Base-by-base conservation (phyloP, 2,113 vertebrate species). In the Riparia riparia region DNA sequence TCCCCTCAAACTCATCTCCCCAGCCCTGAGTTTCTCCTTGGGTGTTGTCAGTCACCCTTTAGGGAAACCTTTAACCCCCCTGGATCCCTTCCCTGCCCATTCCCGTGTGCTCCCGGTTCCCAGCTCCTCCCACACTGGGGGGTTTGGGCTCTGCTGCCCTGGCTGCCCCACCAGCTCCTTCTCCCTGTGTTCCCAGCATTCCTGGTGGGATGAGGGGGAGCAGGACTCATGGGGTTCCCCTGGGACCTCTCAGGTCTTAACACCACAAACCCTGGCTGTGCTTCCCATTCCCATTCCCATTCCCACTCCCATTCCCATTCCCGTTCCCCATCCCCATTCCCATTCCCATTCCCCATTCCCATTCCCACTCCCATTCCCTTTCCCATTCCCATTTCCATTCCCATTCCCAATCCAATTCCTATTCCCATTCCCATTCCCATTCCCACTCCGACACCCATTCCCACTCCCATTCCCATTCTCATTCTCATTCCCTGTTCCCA, bases 191-290 rank as follows among this genome's bases (percentile, higher is more conserved):
- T 63, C 97, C 92, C 86, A 82, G 96, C 95, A 95, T 96, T 95
- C 32, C 63, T 5, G 6, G 68, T 19, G 53, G 41, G 56, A 44
- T 37, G 32, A 60, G 81, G 69, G 73, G 17, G 6, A 26, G 4
- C 20, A 14, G 83, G 26, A n/a, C 17, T 10, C 7, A 2, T 0
- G 1, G 28, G n/a, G 65, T 32, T 82, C 51, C 39, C 50, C 93
- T 5, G 2, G 94, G 31, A 7, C 45, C 93, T 96, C 96, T 98
- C 93, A 61, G 91, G 95, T 98, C 97, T 96, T 98, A 95, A 39
- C 94, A 96, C 97, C 93, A 68, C 69, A 87, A 97, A 97, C 88
- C 74, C 58, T 31, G 57, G 61, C 95, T 96, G 91, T 96, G 95
- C 11, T 20, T 15, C 14, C 97, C 97, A 16, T 39, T 60, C 28